A percentile compares a stretch with the other conserved stretches of the same genome.
These are phyloP conservation scores for Eublepharis macularius DNA, from an alignment of 2,113 vertebrate species.

Conservation along the genomic window DNA sequence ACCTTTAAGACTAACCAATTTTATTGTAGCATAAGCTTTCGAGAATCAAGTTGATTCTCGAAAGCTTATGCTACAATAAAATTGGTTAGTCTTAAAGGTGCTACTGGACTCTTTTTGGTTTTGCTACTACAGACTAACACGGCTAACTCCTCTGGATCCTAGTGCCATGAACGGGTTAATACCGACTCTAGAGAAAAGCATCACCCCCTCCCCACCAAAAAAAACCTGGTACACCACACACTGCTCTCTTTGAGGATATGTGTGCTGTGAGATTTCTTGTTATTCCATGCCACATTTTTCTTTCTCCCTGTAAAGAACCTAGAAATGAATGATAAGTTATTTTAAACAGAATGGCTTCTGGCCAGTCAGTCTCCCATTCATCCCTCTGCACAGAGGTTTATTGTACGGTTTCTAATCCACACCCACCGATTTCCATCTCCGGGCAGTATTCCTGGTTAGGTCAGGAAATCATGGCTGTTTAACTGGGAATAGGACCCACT, in stretches of 20 bases:
- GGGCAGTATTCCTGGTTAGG: neutral
- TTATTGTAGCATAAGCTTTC: too few relatives aligned
- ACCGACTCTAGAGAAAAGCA: neutral
- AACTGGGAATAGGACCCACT: neutral
- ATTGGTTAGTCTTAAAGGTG: too few relatives aligned
- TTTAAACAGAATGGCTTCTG: neutral
- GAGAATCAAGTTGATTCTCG: too few relatives aligned
- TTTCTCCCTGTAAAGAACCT: neutral
- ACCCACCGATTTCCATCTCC: neutral
- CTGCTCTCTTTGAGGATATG: too few relatives aligned
- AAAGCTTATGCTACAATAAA: too few relatives aligned
- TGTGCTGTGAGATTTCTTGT: too few relatives aligned
- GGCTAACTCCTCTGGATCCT: too few relatives aligned
- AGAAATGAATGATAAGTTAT: neutral
- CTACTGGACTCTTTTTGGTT: too few relatives aligned
- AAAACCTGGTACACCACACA: neutral
- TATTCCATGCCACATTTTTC: neutral
- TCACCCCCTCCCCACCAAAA: too few relatives aligned
- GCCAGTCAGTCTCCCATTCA: slow-evolving; percentile 4
- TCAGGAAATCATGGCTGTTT: neutral
- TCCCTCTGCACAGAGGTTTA: neutral
- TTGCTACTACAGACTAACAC: too few relatives aligned
- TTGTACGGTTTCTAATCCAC: neutral
- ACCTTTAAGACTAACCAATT: too few relatives aligned
- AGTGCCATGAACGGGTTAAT: neutral